Conservation (phyloP, 2,888 invertebrate species). For the Mystacides longicornis region DNA sequence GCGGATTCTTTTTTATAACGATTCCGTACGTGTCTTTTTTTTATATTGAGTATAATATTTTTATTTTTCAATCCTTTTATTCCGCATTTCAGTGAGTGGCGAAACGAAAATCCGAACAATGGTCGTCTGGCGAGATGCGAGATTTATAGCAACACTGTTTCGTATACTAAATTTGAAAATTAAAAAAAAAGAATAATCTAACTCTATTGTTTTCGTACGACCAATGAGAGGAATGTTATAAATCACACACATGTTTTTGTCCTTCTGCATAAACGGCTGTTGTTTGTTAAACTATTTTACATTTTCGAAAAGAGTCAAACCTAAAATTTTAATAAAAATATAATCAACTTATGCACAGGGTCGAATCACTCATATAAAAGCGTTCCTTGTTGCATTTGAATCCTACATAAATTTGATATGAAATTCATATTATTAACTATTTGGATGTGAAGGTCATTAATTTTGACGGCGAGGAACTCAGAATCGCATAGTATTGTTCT, state of each 20-base stretch:
- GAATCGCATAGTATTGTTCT: no score
- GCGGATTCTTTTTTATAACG: not conserved
- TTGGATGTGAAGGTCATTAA: no score
- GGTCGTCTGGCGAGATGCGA: constrained; percentile 14
- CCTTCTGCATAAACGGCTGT: constrained; percentile 15
- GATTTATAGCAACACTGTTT: constrained; percentile 19
- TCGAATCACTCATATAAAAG: no score
- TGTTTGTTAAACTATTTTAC: not conserved
- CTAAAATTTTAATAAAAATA: not conserved
- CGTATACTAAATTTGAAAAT: constrained; percentile 14
- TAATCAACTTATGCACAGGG: no score
- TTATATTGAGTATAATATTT: not conserved
- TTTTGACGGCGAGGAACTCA: no score
- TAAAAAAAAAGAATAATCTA: constrained; percentile 8
- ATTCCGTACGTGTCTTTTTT: not conserved
- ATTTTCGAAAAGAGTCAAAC: not conserved
- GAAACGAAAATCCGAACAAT: constrained; percentile 10
- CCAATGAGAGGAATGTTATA: constrained; percentile 13
- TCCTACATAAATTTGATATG: no score
- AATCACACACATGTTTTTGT: constrained; percentile 17
- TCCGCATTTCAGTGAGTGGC: constrained; percentile 3
- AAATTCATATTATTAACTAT: no score
- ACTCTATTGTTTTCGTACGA: constrained; percentile 20
- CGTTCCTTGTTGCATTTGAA: no score
- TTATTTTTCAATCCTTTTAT: not conserved